Percentiles rank a stretch among this genome's conserved stretches.
phyloP scores from a whole-genome alignment of 2,888 invertebrate species.

The Dinocampus coccinellae region DNA sequence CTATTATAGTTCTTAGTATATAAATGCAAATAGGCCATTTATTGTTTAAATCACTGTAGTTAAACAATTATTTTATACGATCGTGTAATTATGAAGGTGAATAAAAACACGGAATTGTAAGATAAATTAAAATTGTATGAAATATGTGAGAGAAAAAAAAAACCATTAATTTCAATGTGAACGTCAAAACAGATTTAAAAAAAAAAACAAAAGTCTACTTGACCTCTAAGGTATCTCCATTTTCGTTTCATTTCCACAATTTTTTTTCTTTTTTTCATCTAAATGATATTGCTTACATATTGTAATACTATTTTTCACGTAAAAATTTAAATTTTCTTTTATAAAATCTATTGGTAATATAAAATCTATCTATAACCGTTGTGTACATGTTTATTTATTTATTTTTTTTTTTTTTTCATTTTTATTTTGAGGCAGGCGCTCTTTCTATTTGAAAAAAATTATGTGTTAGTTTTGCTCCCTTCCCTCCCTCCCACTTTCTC shows the following conservation, averaged over 20 bases:
- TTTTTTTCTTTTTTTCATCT: neutral
- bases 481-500: too few relatives aligned
- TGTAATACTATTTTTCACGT: slow-evolving; percentile 51
- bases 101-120: neutral
- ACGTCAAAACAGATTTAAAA: slow-evolving; percentile 10
- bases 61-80: neutral
- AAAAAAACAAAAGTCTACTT: neutral
- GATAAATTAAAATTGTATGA: neutral
- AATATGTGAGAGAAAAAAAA: neutral
- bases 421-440: slow-evolving; percentile 7
- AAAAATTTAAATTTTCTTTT: slow-evolving; percentile 62
- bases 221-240: neutral
- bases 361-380: slow-evolving; percentile 58
- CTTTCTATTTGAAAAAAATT: slow-evolving; percentile 10
- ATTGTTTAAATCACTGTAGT: neutral
- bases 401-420: slow-evolving; percentile 11
- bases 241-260: neutral
- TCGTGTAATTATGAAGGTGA: neutral
- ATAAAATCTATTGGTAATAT: slow-evolving; percentile 56
- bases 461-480: neutral
- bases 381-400: slow-evolving; percentile 51
- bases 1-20: neutral
- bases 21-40: slow-evolving; percentile 3
- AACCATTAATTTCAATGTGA: neutral
- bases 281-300: slow-evolving; percentile 16